Percentiles rank a stretch among this genome's conserved stretches.
These are phyloP conservation scores for Aphelenchoides besseyi DNA, from an alignment of 1,140 invertebrate genomes.

Conservation along the genomic window DNA sequence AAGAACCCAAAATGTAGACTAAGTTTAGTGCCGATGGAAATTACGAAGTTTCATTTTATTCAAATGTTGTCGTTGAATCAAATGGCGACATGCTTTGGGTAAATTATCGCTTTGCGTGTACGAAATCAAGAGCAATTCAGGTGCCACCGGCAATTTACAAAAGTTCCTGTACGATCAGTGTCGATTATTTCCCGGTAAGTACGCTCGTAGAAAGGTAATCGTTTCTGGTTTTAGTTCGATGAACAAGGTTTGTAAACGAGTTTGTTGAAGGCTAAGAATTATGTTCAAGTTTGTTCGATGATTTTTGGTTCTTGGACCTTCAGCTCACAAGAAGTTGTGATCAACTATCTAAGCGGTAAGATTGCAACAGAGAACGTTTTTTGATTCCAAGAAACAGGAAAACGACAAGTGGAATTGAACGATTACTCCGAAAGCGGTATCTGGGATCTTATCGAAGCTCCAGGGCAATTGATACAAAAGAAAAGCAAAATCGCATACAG, in stretches of 20 bases:
- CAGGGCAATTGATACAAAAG: conserved; percentile 70
- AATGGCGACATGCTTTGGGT: conserved; percentile 75
- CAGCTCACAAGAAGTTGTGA: conserved; percentile 66
- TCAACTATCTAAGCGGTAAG: conserved; percentile 51
- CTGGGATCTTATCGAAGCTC: conserved; percentile 97
- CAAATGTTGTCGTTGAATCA: conserved; percentile 84
- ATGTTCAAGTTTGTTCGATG: conserved; percentile 89
- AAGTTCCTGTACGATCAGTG: conserved; percentile 73
- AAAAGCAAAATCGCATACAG: conserved; percentile 57
- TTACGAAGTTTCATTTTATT: conserved; percentile 93
- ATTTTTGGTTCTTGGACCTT: conserved; percentile 99
- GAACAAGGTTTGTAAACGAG: conserved; percentile 63
- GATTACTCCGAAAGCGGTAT: conserved; percentile 88
- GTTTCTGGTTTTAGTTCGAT: too few relatives aligned
- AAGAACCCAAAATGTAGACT: too few relatives aligned
- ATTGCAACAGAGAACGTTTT: too few relatives aligned
- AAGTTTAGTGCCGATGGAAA: conserved; percentile 87
- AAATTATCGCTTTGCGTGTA: neutral
- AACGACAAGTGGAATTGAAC: conserved; percentile 80
- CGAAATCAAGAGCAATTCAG: conserved; percentile 70
- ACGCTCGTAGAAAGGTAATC: too few relatives aligned
- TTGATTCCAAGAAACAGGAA: too few relatives aligned
- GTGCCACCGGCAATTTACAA: conserved; percentile 98
- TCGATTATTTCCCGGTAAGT: conserved; percentile 89
- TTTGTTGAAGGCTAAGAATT: conserved; percentile 5